Conservation (phyloP, 2,113 vertebrate genomes). For the Zootoca vivipara region DNA sequence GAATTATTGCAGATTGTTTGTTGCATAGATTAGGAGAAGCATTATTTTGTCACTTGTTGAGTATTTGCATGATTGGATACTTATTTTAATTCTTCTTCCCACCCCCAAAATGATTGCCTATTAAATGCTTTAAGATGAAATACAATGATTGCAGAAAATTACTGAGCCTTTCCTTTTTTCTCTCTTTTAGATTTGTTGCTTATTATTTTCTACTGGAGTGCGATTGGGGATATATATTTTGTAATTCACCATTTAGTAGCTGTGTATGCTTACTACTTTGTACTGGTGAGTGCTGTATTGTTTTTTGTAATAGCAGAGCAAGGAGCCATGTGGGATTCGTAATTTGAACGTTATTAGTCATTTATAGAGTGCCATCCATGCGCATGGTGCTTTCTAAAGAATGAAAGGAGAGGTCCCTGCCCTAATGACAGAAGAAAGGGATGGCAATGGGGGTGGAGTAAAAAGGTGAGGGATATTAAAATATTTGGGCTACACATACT, state of each 20-base stretch:
- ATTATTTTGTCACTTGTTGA: neutral
- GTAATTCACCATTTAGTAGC: conserved; percentile 92
- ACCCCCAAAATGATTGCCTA: neutral
- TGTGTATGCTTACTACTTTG: conserved; percentile 92
- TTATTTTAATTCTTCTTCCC: neutral
- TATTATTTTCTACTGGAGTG: conserved; percentile 95
- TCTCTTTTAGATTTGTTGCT: conserved; percentile 91
- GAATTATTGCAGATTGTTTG: neutral
- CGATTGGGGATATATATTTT: conserved; percentile 96
- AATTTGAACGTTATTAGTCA: neutral
- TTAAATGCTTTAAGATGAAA: conserved; percentile 12
- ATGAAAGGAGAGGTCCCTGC: neutral
- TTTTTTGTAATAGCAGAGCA: conserved; percentile 70
- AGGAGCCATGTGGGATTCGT: conserved; percentile 44
- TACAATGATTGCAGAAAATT: neutral
- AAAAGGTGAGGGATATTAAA: neutral
- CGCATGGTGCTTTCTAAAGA: neutral
- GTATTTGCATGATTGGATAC: neutral
- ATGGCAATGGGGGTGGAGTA: neutral
- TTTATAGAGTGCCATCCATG: neutral
- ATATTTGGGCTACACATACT: neutral
- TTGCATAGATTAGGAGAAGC: neutral
- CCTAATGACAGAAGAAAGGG: neutral
- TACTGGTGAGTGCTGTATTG: conserved; percentile 93
- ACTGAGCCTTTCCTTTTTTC: conserved; percentile 42